Conservation (phyloP, 2,797 vertebrate species). For the Pseudochromis fuscus region DNA sequence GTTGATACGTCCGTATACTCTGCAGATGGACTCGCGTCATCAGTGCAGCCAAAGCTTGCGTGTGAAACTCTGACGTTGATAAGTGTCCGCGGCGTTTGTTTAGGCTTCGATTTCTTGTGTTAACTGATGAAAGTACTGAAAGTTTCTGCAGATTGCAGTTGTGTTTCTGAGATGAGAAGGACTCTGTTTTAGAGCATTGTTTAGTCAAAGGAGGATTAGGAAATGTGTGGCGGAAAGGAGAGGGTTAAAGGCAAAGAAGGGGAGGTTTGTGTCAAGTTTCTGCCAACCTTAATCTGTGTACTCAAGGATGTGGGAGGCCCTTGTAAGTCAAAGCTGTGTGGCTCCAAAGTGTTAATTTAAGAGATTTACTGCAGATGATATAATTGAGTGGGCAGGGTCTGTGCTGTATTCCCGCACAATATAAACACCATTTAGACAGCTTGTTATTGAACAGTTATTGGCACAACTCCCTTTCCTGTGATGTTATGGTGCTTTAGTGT, state of each 20-base stretch:
- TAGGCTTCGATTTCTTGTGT: constrained; percentile 5
- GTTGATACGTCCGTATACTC: constrained; percentile 53
- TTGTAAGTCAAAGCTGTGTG: constrained; percentile 66
- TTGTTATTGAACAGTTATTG: constrained; percentile 35
- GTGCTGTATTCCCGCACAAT: constrained; percentile 29
- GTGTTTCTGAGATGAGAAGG: constrained; percentile 26
- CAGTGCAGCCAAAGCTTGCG: constrained; percentile 45
- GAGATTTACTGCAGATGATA: constrained; percentile 62
- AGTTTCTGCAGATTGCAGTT: constrained; percentile 15
- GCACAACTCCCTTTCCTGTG: constrained; percentile 16
- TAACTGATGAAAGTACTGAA: not conserved
- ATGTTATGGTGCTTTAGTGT: not conserved
- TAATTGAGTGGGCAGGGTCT: constrained; percentile 52
- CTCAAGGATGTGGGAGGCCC: constrained; percentile 72
- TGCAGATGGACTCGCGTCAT: constrained; percentile 57
- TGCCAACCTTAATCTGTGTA: constrained; percentile 70
- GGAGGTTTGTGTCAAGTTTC: constrained; percentile 59
- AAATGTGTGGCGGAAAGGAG: constrained; percentile 32
- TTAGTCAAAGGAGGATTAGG: constrained; percentile 32
- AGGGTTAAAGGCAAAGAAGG: constrained; percentile 51
- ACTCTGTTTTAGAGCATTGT: not conserved
- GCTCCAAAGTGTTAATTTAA: constrained; percentile 72
- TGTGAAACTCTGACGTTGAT: constrained; percentile 34
- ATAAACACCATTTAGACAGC: constrained; percentile 46
- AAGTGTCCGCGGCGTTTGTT: constrained; percentile 16